phyloP scores from a whole-genome alignment of 1,140 invertebrate species.

The Liolophura sinensis region DNA sequence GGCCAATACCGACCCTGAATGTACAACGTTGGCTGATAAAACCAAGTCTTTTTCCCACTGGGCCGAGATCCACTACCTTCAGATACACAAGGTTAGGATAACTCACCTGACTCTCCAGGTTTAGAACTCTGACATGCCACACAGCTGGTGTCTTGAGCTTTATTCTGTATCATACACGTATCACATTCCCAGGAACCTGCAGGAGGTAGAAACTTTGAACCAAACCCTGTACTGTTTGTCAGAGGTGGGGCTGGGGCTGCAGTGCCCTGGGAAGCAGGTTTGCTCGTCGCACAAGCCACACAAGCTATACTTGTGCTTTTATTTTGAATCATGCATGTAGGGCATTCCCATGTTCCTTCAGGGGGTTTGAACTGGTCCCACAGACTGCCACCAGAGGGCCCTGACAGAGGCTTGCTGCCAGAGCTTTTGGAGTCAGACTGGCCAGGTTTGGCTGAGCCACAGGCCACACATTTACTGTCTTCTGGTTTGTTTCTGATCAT shows the following conservation, averaged over 20 bases:
- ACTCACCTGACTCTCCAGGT: conserved; percentile 46
- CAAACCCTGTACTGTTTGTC: conserved; percentile 10
- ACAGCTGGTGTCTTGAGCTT: conserved; percentile 64
- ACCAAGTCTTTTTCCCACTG: no score
- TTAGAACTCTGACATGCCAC: conserved; percentile 68
- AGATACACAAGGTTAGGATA: no score
- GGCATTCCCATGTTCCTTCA: conserved; percentile 68
- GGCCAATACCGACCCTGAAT: no score
- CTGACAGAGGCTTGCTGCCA: neutral
- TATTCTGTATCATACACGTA: conserved; percentile 70
- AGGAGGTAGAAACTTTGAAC: conserved; percentile 18
- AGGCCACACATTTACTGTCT: conserved; percentile 65
- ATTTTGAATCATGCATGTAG: conserved; percentile 69
- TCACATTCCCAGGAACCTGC: conserved; percentile 69
- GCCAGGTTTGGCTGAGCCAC: conserved; percentile 65
- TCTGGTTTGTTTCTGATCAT: conserved; percentile 66
- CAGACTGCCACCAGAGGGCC: conserved; percentile 45
- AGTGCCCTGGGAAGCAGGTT: conserved; percentile 27
- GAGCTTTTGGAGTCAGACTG: neutral
- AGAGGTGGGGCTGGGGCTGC: conserved; percentile 27
- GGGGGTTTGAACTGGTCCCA: conserved; percentile 64
- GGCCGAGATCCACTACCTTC: no score
- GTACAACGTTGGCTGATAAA: no score
- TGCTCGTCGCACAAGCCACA: conserved; percentile 61
- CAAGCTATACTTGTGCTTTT: conserved; percentile 64